These are phyloP conservation scores for Lepus europaeus DNA, from an alignment of 2,113 vertebrate species.

Conservation along the genomic window DNA sequence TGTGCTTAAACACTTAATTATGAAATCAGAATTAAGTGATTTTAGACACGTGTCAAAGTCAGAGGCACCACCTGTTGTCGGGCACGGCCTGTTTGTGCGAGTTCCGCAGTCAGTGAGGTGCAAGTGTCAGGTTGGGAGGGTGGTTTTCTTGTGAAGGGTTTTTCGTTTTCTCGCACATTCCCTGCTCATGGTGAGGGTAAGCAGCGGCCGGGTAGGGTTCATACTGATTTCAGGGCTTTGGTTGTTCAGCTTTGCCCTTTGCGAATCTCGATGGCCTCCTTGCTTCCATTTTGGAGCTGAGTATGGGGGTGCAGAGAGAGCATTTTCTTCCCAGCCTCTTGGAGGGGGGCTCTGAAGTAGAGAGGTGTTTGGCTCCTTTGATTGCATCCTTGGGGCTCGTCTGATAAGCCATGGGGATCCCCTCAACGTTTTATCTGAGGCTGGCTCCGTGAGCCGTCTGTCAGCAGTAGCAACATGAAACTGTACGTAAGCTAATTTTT, in stretches of 20 bases:
- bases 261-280: background rate
- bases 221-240: background rate
- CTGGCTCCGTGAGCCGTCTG: conserved; percentile 40
- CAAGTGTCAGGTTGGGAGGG: conserved; percentile 13
- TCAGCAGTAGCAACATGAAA: background rate
- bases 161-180: background rate
- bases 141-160: background rate
- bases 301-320: background rate
- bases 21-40: conserved; percentile 23
- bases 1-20: background rate
- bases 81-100: background rate
- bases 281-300: background rate
- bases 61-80: background rate
- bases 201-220: background rate
- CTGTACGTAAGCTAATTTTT: conserved; percentile 61
- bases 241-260: background rate
- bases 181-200: conserved; percentile 25
- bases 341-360: background rate
- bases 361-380: conserved; percentile 2
- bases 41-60: conserved; percentile 54
- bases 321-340: background rate
- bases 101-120: background rate
- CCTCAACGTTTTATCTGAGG: conserved; percentile 59
- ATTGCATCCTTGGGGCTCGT: background rate
- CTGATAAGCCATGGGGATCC: conserved; percentile 54